Base-by-base conservation (phyloP, 2,113 vertebrate species). In the Empidonax traillii region DNA sequence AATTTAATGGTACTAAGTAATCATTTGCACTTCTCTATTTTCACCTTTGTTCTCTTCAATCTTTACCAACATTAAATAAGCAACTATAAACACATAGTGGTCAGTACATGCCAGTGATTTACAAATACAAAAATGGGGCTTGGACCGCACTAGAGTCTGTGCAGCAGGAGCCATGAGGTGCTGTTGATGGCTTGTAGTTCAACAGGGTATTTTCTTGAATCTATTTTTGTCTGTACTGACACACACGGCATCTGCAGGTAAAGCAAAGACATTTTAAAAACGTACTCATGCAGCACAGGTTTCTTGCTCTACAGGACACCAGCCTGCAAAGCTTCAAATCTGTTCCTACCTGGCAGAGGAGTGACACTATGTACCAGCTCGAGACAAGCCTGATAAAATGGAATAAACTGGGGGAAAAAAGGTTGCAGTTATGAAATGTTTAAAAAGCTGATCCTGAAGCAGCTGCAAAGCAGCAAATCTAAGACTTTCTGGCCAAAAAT, bases 391-490 rank as follows among this genome's bases (percentile, higher is more conserved):
- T 82, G 37, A 24, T 72, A 79, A 78, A 61, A 39, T 41, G 18
- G 66, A 87, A 71, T 44, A 87, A 95, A 44, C 17, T 13, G 31
- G 17, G 8, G 51, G 0, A 3, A 13, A 62, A 39, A 87, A 61
- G 35, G 12, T 24, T 46, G 41, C 46, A 12, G 15, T 75, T 78
- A 31, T 21, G 74, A 92, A 85, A 56, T 25, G 5, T 49, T 61
- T 49, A 7, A 89, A 93, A 91, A 65, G 21, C 30, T 68, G 44
- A 82, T 82, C 58, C 71, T 69, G 39, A 82, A 78, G 46, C 77
- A 85, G 49, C 49, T 94, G 66, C 37, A 73, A 89, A 87, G 10
- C 20, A 92, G 35, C 12, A 87, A 87, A 94, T n/a, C 31, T 39
- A 73, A 85, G 84, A 51, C 20, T 80, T 66, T 68, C 52, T 27